Conservation (phyloP, 2,888 invertebrate genomes). For the Lasioglossum morio region DNA sequence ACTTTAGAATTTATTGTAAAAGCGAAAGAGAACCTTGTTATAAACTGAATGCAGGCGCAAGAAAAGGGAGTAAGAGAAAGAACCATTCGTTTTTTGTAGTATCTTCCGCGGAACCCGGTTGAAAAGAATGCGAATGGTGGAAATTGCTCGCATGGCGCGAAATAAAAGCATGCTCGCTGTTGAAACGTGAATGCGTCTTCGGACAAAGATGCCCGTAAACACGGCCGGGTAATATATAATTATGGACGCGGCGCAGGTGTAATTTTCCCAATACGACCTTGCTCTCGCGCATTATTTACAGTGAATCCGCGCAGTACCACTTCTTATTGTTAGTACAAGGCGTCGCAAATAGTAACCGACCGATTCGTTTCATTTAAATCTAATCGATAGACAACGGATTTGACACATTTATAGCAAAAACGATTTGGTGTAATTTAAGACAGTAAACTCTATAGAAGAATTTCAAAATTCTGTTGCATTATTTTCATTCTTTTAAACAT, state of each 20-base stretch:
- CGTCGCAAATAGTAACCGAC: background rate
- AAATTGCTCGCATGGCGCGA: slow-evolving; percentile 32
- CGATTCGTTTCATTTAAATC: background rate
- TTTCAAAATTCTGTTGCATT: too few relatives aligned
- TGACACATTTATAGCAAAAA: too few relatives aligned
- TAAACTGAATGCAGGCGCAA: background rate
- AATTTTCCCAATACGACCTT: slow-evolving; percentile 61
- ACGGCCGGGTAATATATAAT: slow-evolving; percentile 46
- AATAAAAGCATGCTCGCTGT: slow-evolving; percentile 35
- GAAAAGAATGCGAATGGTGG: slow-evolving; percentile 42
- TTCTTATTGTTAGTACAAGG: background rate
- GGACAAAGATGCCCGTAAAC: slow-evolving; percentile 40
- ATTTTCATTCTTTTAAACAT: too few relatives aligned
- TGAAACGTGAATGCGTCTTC: slow-evolving; percentile 38
- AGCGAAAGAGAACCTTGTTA: background rate
- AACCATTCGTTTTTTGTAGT: slow-evolving; percentile 26
- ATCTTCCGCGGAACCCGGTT: background rate
- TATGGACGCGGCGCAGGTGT: slow-evolving; percentile 23
- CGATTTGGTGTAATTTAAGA: too few relatives aligned
- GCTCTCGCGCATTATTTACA: background rate
- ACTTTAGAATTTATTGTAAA: background rate
- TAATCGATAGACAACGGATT: background rate
- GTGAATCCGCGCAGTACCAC: slow-evolving; percentile 8
- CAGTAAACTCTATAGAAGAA: too few relatives aligned
- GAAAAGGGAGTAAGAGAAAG: background rate